A percentile compares a stretch with the other conserved stretches of the same genome.
Evolutionary conservation across 2,797 vertebrate species (phyloP).

Genomic region (Adrianichthys oophorus): DNA sequence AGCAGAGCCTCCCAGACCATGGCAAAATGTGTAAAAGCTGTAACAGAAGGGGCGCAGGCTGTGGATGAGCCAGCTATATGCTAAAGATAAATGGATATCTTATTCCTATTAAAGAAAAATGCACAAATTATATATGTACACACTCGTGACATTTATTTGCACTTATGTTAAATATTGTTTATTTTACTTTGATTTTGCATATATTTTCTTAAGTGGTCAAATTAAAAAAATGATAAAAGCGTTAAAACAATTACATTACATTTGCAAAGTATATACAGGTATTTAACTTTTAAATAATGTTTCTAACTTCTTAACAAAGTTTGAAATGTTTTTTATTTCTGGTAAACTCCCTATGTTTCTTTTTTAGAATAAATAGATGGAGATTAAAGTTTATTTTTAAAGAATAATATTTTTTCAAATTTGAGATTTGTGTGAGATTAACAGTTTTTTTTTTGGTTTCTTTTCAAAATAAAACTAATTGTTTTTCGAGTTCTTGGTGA

Average conservation of each 20-base stretch:
- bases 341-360: conserved; percentile 11
- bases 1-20: conserved; percentile 91
- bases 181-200: no score
- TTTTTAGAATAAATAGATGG: conserved; percentile 23
- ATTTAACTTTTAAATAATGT: conserved; percentile 4
- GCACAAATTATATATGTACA: conserved; percentile 59
- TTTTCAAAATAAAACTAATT: conserved; percentile 2
- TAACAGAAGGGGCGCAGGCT: conserved; percentile 86
- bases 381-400: conserved; percentile 11
- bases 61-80: conserved; percentile 88
- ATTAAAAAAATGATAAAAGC: background rate
- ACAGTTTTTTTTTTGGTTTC: conserved; percentile 10
- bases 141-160: conserved; percentile 48
- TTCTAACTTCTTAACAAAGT: no score
- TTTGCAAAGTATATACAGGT: conserved; percentile 16
- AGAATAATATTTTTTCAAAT: conserved; percentile 22
- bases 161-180: conserved; percentile 5
- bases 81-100: conserved; percentile 58
- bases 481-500: conserved; percentile 2
- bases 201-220: no score
- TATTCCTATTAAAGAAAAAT: conserved; percentile 10
- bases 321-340: conserved; percentile 15
- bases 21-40: conserved; percentile 92
- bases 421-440: conserved; percentile 35
- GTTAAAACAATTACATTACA: conserved; percentile 14